phyloP scores from a whole-genome alignment of 1,140 invertebrate species.

The Lepidurus packardi region DNA sequence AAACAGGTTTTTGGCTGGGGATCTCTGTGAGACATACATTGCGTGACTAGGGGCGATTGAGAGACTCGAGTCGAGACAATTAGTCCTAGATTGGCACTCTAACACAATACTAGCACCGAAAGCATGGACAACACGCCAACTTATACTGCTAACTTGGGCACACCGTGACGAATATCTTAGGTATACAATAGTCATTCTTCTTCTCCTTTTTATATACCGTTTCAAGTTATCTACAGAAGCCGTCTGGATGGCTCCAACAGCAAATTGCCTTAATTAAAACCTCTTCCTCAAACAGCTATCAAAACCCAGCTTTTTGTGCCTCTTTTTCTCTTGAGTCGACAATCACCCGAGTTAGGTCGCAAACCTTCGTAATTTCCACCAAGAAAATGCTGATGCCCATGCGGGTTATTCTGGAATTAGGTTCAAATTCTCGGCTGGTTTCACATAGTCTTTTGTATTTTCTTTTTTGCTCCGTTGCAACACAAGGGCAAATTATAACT shows the following conservation, averaged over 20 bases:
- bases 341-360: too few relatives aligned
- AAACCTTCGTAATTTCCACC: too few relatives aligned
- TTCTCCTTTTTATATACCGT: not conserved
- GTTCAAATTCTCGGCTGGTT: not conserved
- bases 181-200: not conserved
- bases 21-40: not conserved
- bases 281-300: not conserved
- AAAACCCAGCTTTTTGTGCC: not conserved
- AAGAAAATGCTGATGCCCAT: not conserved
- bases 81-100: constrained; percentile 21
- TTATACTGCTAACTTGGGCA: constrained; percentile 6
- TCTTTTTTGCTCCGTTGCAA: not conserved
- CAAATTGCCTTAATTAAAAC: constrained; percentile 16
- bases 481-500: constrained; percentile 5
- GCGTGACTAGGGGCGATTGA: constrained; percentile 17
- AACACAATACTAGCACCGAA: not conserved
- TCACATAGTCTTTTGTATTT: constrained; percentile 11
- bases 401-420: not conserved
- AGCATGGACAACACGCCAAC: constrained; percentile 13
- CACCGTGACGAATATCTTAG: constrained; percentile 21
- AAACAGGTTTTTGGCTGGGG: not conserved
- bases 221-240: not conserved
- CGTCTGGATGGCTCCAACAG: not conserved
- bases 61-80: constrained; percentile 1
- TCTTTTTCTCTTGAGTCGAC: too few relatives aligned